These are phyloP conservation scores for Spongilla lacustris DNA, from an alignment of 37 sponge, comb jelly and placozoan genomes.

Conservation along the genomic window DNA sequence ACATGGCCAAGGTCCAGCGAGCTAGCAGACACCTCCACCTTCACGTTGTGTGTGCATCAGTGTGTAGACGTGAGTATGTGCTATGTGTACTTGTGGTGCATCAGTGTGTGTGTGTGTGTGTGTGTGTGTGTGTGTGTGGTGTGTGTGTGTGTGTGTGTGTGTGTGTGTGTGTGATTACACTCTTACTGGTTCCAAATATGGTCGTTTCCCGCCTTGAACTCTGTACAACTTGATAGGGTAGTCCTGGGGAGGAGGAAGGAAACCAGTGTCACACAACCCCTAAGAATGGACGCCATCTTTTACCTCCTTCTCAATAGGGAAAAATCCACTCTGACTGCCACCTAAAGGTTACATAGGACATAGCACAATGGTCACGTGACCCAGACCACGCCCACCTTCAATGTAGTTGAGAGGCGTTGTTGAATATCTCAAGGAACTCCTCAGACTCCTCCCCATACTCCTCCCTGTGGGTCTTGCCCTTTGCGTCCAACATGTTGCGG, in stretches of 20 bases:
- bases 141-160: background rate
- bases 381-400: conserved; percentile 60
- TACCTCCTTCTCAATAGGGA: conserved; percentile 67
- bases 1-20: conserved; percentile 83
- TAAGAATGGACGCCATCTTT: background rate
- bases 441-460: conserved; percentile 89
- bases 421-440: conserved; percentile 85
- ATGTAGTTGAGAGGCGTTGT: conserved; percentile 67
- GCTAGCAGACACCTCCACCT: conserved; percentile 36
- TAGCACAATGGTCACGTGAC: background rate
- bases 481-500: conserved; percentile 88
- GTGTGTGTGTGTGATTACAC: background rate
- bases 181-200: conserved; percentile 61
- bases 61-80: background rate
- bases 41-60: background rate
- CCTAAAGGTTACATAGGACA: conserved; percentile 26
- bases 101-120: background rate
- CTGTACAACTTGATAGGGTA: conserved; percentile 38
- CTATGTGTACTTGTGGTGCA: background rate
- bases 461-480: conserved; percentile 76
- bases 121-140: background rate
- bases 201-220: conserved; percentile 41
- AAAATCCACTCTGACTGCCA: conserved; percentile 82
- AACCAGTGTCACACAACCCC: background rate
- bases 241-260: conserved; percentile 23